Percentiles rank a stretch among this genome's conserved stretches.
Evolutionary conservation across 2,113 vertebrate species (phyloP).

Genomic region (Pungitius pungitius): DNA sequence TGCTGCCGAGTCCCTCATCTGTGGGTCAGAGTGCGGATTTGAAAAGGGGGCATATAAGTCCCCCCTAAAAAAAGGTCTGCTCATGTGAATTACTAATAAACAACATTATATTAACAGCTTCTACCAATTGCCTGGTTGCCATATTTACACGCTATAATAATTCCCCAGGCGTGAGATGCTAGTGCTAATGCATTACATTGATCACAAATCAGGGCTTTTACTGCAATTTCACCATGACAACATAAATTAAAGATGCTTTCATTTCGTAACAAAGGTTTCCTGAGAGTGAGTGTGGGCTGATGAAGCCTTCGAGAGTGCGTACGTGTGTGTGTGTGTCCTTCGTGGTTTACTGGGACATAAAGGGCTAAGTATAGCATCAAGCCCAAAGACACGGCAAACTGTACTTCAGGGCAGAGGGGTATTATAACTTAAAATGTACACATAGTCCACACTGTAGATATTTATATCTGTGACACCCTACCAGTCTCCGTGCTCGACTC

Average conservation of each 20-base stretch:
- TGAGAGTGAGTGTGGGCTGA: neutral
- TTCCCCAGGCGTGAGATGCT: neutral
- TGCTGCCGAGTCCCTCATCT: conserved; percentile 85
- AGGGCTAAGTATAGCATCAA: conserved; percentile 55
- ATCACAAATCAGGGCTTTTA: neutral
- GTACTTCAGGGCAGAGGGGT: conserved; percentile 6
- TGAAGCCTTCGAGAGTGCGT: neutral
- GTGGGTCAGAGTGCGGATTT: neutral
- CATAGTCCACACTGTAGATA: neutral
- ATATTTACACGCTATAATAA: neutral
- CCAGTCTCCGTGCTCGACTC: conserved; percentile 88
- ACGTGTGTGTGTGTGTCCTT: conserved; percentile 6
- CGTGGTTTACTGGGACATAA: conserved; percentile 66
- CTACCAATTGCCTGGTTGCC: neutral
- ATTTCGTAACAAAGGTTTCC: conserved; percentile 4
- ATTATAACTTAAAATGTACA: neutral
- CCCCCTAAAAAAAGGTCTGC: neutral
- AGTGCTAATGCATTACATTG: neutral
- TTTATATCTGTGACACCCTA: conserved; percentile 46
- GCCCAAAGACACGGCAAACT: conserved; percentile 16
- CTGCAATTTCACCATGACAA: too few relatives aligned
- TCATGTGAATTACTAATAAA: neutral
- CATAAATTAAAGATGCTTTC: conserved; percentile 1
- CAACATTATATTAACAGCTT: neutral
- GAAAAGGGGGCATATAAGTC: too few relatives aligned